Conservation (phyloP, 2,888 invertebrate genomes). For the Acholoe squamosa region DNA sequence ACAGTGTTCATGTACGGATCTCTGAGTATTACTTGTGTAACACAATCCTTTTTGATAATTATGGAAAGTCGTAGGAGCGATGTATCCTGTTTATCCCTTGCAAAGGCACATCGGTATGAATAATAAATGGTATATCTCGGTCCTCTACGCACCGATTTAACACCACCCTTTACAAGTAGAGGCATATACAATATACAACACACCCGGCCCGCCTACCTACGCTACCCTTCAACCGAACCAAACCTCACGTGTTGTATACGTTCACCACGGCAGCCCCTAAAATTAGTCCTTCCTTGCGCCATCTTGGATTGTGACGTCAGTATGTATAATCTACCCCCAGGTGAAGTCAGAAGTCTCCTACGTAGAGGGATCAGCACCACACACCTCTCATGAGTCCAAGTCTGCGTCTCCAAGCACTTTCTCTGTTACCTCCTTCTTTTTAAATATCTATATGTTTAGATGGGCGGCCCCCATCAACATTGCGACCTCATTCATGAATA, state of each 20-base stretch:
- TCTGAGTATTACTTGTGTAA: no score
- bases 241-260: conserved; percentile 13
- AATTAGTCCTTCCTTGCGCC: conserved; percentile 4
- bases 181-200: background rate
- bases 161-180: no score
- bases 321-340: conserved; percentile 7
- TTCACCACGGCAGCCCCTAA: background rate
- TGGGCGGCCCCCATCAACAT: background rate
- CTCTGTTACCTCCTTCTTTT: background rate
- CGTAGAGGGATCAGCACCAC: background rate
- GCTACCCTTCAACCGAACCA: background rate
- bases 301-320: background rate
- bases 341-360: conserved; percentile 2
- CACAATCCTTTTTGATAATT: no score
- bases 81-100: no score
- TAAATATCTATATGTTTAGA: no score
- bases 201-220: background rate
- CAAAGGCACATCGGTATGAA: no score
- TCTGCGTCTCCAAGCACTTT: background rate
- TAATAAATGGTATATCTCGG: no score
- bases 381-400: background rate
- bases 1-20: no score
- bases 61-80: no score
- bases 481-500: background rate
- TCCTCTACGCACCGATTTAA: no score